Percentiles rank a stretch among this genome's conserved stretches.
Evolutionary conservation across 2,888 invertebrate genomes (phyloP).

Genomic region (Ecdyonurus torrentis): DNA sequence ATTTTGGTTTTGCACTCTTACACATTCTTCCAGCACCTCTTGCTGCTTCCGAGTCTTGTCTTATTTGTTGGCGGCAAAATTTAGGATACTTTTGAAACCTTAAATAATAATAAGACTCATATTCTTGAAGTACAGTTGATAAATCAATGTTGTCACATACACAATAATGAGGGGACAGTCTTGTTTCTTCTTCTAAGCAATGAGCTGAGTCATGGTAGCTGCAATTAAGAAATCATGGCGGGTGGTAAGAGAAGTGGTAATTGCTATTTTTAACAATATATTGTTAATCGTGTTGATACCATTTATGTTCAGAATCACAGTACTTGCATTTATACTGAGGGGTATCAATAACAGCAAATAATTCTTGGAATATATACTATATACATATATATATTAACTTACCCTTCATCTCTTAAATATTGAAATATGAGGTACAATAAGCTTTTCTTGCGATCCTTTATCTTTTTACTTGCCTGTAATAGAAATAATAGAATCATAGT

Average conservation of each 20-base stretch:
- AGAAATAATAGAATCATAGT: too few relatives aligned
- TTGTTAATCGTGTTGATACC: too few relatives aligned
- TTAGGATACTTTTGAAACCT: slow-evolving; percentile 77
- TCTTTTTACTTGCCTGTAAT: slow-evolving; percentile 16
- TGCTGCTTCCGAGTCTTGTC: neutral
- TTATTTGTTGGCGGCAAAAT: slow-evolving; percentile 42
- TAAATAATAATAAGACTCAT: slow-evolving; percentile 67
- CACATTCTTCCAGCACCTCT: neutral
- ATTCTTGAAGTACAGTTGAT: slow-evolving; percentile 75
- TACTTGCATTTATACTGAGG: too few relatives aligned
- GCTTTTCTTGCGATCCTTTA: slow-evolving; percentile 27
- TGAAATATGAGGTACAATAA: slow-evolving; percentile 46
- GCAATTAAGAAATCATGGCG: slow-evolving; percentile 12
- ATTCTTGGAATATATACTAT: neutral
- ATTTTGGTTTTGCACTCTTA: neutral
- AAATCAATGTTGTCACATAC: slow-evolving; percentile 87
- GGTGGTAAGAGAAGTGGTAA: neutral
- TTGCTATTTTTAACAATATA: neutral
- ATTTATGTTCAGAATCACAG: too few relatives aligned
- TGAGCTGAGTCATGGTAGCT: slow-evolving; percentile 45
- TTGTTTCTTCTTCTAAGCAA: slow-evolving; percentile 51
- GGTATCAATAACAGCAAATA: too few relatives aligned
- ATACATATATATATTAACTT: slow-evolving; percentile 6
- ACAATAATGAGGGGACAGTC: slow-evolving; percentile 45
- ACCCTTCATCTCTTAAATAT: slow-evolving; percentile 49